Evolutionary conservation across 1,140 invertebrate species (phyloP), one percentile per base, ranked within the genome.

Genomic region (Drosophila tristis): DNA sequence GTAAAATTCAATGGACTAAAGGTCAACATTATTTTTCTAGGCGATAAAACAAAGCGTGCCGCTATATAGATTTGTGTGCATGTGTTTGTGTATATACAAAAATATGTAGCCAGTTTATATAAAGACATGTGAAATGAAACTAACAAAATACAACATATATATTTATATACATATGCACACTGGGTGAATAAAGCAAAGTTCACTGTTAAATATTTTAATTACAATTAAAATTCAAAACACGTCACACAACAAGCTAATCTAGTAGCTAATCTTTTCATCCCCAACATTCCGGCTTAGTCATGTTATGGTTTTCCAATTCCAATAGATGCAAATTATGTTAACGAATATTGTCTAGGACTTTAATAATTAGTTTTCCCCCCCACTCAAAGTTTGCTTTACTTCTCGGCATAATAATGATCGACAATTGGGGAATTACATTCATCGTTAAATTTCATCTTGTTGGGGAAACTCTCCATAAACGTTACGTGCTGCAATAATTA

Each of bases 21-120:
- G 82, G 70, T 86, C 84, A 86, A 79, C 35, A 55, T 60, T 39
- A 39, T 59, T 65, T 76, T 64, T 63, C 54, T 74, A 80, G 67
- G 85, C 75, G 82, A 87, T 87, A 90, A 87, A 64, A 63, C 47
- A 67, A 61, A 61, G 64, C 65, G 58, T 63, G 44, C 61, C 62
- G 55, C 66, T 57, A 49, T 59, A 57, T 48, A 68, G 35, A 39
- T 39, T 39, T 39, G 4, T 13, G 35, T 39, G 35, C 35, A 4
- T 39, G 11, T 39, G 35, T 39, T 11, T 44, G 58, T 25, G 23
- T 29, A 44, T 55, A 56, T 16, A 25, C 44, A 45, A 29, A 70
- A 31, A 76, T 25, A 57, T 23, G 55, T 56, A 39, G 26, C 16
- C 20, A 61, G 50, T 48, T 43, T 48, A 63, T 44, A 56, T 47